Conservation (phyloP, 2,797 vertebrate genomes). For the Eupleurogrammus muticus region DNA sequence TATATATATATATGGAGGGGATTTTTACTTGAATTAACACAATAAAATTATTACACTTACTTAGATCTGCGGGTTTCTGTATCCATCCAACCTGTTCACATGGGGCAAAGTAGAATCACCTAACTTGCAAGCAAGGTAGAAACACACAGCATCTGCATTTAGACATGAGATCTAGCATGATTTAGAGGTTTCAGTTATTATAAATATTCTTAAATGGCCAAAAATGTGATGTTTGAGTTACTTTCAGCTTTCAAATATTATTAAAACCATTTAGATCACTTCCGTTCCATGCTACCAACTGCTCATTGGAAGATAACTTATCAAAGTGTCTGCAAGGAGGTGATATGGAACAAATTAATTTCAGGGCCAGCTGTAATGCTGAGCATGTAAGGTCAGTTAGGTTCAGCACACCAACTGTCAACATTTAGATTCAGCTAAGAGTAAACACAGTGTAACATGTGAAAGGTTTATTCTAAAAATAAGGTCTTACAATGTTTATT, state of each 20-base stretch:
- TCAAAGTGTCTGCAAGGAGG: conserved; percentile 10
- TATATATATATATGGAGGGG: too few relatives aligned
- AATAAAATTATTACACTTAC: too few relatives aligned
- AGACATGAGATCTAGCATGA: neutral
- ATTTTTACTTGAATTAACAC: too few relatives aligned
- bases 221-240: neutral
- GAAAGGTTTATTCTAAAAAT: neutral
- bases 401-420: neutral
- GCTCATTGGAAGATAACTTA: conserved; percentile 24
- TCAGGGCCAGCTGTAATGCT: neutral
- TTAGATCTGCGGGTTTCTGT: too few relatives aligned
- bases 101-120: too few relatives aligned
- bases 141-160: neutral
- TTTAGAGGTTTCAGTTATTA: neutral
- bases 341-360: conserved; percentile 20
- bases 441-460: neutral
- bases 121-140: neutral
- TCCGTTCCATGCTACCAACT: conserved; percentile 10
- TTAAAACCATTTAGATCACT: conserved; percentile 25
- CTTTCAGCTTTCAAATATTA: conserved; percentile 14
- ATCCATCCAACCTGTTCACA: too few relatives aligned
- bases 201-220: neutral
- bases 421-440: neutral
- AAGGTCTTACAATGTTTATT: neutral
- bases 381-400: conserved; percentile 1